phyloP scores from a whole-genome alignment of 1,140 invertebrate species.

The Aphelenchoides avenae region DNA sequence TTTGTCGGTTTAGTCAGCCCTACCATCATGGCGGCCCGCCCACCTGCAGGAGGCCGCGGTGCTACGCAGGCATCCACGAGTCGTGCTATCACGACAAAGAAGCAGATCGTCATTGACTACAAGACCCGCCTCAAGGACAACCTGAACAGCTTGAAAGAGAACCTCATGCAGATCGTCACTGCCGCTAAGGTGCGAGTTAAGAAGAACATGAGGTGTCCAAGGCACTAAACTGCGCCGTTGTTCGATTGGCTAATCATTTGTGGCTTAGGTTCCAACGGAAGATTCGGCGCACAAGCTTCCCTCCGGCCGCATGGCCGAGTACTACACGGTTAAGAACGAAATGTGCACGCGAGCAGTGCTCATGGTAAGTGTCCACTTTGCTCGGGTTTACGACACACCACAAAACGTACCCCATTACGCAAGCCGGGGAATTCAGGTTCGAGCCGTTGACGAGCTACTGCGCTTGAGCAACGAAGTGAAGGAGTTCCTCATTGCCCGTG shows the following conservation, averaged over 20 bases:
- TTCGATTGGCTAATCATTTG: not conserved
- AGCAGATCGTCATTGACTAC: conserved; percentile 32
- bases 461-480: conserved; percentile 39
- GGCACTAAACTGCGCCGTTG: not conserved
- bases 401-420: conserved; percentile 5
- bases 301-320: conserved; percentile 18
- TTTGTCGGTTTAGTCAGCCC: no score
- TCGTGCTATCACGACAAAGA: conserved; percentile 29
- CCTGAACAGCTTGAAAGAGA: conserved; percentile 35
- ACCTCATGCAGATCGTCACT: conserved; percentile 21
- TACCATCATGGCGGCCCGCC: no score
- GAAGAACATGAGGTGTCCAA: not conserved
- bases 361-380: conserved; percentile 19
- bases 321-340: conserved; percentile 34
- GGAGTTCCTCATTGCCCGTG: conserved; percentile 42
- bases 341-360: conserved; percentile 28
- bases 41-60: no score
- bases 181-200: conserved; percentile 33
- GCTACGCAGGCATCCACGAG: not conserved
- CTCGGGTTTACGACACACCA: conserved; percentile 4
- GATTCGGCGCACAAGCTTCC: not conserved
- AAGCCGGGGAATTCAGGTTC: not conserved
- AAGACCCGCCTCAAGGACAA: conserved; percentile 26
- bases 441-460: conserved; percentile 20
- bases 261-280: conserved; percentile 19